Percentiles rank a stretch among this genome's conserved stretches.
Evolutionary conservation across 2,113 vertebrate species (phyloP).

Genomic region (Otis tarda): DNA sequence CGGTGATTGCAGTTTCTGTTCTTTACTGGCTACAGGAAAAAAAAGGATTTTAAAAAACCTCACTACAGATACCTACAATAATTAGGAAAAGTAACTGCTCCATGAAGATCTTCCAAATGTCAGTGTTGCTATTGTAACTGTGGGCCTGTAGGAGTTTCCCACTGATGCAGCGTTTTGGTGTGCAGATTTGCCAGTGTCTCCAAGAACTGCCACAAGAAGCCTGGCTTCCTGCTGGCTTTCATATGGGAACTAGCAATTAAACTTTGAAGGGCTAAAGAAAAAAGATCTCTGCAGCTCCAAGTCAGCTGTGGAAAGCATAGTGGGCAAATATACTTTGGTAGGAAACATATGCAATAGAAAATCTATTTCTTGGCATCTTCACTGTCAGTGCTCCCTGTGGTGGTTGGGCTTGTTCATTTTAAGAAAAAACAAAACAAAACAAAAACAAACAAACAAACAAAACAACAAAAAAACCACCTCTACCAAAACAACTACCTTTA

Average conservation of each 20-base stretch:
- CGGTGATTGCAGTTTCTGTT: neutral
- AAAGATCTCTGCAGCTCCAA: neutral
- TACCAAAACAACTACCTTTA: neutral
- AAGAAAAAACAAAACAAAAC: neutral
- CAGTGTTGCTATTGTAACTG: neutral
- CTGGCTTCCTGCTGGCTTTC: constrained; percentile 11
- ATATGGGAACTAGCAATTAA: neutral
- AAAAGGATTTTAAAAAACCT: fast-evolving
- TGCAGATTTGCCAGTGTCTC: neutral
- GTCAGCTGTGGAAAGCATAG: neutral
- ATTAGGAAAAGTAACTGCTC: neutral
- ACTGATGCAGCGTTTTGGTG: neutral
- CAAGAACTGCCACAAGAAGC: neutral
- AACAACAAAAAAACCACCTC: neutral
- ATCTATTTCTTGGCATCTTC: neutral
- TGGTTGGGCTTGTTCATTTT: neutral
- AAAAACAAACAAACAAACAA: neutral
- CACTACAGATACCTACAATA: neutral
- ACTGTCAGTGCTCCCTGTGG: neutral
- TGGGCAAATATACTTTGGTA: constrained; percentile 14
- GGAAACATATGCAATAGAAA: neutral
- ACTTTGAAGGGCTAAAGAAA: neutral
- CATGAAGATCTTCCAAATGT: neutral
- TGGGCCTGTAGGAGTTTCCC: neutral
- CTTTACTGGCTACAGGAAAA: neutral